Evolutionary conservation across 2,113 vertebrate genomes (phyloP), one percentile per base, ranked within the genome.

Genomic region (Limnothrissa miodon): DNA sequence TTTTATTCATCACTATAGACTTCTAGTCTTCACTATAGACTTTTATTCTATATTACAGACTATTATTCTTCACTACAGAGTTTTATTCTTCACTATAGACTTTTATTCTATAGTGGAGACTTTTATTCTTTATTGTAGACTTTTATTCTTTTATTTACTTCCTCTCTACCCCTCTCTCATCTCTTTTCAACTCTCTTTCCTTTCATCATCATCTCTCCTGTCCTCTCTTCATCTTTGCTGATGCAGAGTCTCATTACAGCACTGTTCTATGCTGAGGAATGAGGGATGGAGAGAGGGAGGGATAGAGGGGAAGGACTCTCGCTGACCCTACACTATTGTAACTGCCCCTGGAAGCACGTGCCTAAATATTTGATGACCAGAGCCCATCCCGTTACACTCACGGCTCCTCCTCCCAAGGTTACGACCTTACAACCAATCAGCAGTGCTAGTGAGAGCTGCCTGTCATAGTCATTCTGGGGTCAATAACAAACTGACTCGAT

Each of bases 361-460:
- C 81, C 82, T 87, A 82, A 83, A 89, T 87, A 85, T 86, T 88
- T 85, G 78, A 91, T 87, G 85, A 88, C 19, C 21, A 51, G 86
- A 78, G 87, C 48, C 21, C 21, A 79, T 80, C 42, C 45, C 48
- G 81, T 87, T 87, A 80, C 79, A 13, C 29, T 36, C 33, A 15
- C 29, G 29, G 66, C 66, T 74, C 29, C 33, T 33, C 66, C 66
- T 17, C 44, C 29, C 80, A 87, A 87, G 62, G 83, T 84, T 83
- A 79, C n/a, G 62, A 85, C 46, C 82, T 80, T 74, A 33, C 66
- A 36, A 33, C 66, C 66, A 36, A 74, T 36, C 10, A 39, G 66
- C 66, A 74, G 33, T 21, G 4, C 4, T 33, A 74, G 13, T 10
- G 66, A 29, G 11, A 74, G 66, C 29, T 15, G 62, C 29, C 25